Base-by-base conservation (phyloP, 2,888 invertebrate species). In the Metopia argyrocephala region DNA sequence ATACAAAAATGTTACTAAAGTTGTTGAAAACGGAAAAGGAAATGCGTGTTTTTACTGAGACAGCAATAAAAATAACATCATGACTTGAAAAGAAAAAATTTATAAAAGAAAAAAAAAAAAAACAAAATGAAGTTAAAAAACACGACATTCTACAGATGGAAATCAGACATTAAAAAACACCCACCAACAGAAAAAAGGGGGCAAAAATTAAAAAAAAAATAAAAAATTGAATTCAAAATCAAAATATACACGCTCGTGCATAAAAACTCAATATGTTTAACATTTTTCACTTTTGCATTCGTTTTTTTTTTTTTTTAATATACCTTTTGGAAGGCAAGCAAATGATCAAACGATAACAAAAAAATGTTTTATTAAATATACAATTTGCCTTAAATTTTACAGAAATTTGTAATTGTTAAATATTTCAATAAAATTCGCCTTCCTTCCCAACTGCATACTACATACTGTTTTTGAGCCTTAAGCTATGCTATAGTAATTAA, bases 41-140 rank as follows among this genome's bases (percentile, higher is more conserved):
- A 82, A 85, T 85, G 84, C 83, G 85, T 85, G 85, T 84, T 84
- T 79, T 83, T 80, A 82, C 83, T 83, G 69, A 83, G 84, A 83
- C 83, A 85, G 80, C 82, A 84, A 76, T 81, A 83, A 81, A 79
- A 76, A 71, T 61, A 48, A 57, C 66, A 76, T 52, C 46, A 46
- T 45, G 56, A 75, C 59, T 57, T 70, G 68, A 64, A 48, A 59
- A 59, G 64, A 70, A 56, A 27, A 20, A 38, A 21, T 48, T 18
- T 12, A 69, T n/a, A n/a, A n/a, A n/a, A n/a, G n/a, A 62, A 46
- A 50, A 46, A 61, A 75, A 31, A 75, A 23, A 52, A 79, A 73
- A 18, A 48, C 18, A 69, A 38, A 75, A 65, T 61, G 18, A 65
- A 38, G 38, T 38, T 38, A 38, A 38, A 38, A 68, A 79, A 79